These are phyloP conservation scores for Hipparchia semele DNA, from an alignment of 2,888 invertebrate genomes.

Conservation along the genomic window DNA sequence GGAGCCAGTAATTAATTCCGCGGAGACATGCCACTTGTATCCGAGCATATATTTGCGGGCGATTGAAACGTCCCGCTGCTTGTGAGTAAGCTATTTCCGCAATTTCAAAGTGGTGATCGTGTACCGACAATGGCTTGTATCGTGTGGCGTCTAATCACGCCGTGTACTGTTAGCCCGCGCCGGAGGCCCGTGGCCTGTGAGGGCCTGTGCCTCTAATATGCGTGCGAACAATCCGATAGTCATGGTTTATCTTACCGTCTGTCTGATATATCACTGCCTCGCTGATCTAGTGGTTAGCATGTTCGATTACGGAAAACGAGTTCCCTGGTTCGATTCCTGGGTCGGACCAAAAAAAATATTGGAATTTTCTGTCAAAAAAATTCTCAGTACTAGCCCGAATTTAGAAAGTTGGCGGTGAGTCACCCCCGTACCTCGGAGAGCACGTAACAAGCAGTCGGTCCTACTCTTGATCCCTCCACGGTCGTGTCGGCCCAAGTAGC, in stretches of 20 bases:
- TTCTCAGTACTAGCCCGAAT: no score
- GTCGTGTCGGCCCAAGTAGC: no score
- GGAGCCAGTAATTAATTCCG: conserved; percentile 42
- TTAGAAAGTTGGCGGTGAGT: no score
- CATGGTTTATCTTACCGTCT: conserved; percentile 44
- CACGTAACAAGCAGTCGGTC: no score
- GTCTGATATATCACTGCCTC: conserved; percentile 19
- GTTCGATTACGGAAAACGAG: no score
- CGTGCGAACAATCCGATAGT: conserved; percentile 80
- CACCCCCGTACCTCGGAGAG: no score
- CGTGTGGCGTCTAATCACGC: conserved; percentile 81
- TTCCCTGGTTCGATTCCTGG: no score
- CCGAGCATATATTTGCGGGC: conserved; percentile 64
- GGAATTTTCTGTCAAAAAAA: no score
- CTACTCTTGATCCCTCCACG: no score
- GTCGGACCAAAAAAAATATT: no score
- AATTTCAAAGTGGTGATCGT: conserved; percentile 80
- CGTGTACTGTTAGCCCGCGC: conserved; percentile 77
- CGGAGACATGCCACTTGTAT: conserved; percentile 49
- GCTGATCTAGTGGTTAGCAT: no score
- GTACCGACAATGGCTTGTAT: conserved; percentile 80
- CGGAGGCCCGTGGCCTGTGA: conserved; percentile 50
- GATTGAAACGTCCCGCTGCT: conserved; percentile 81
- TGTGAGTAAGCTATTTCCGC: conserved; percentile 80
- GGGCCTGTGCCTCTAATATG: conserved; percentile 68